phyloP scores from a whole-genome alignment of 2,888 invertebrate species.

The Deilephila elpenor region DNA sequence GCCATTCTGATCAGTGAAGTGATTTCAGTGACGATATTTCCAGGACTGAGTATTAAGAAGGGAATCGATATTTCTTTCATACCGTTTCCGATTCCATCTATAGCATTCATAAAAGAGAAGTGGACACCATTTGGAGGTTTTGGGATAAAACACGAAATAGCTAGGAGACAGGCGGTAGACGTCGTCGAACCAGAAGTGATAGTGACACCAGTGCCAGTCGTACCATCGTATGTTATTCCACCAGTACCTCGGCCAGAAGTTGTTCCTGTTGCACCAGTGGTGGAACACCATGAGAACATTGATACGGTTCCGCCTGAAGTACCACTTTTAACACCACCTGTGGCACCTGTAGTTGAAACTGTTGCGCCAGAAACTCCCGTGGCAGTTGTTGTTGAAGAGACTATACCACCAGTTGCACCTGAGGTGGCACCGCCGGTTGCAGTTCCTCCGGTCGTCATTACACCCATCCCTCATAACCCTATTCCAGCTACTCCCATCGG shows the following conservation, averaged over 20 bases:
- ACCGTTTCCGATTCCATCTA: conserved; percentile 53
- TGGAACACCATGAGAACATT: conserved; percentile 31
- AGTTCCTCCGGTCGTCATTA: neutral
- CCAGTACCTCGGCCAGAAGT: conserved; percentile 13
- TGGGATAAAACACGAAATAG: conserved; percentile 41
- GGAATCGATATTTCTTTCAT: conserved; percentile 59
- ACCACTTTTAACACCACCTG: conserved; percentile 27
- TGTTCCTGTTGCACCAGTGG: conserved; percentile 32
- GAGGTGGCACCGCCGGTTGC: neutral
- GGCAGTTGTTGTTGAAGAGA: neutral
- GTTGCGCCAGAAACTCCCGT: conserved; percentile 31
- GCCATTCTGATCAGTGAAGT: conserved; percentile 35
- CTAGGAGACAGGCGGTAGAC: conserved; percentile 22
- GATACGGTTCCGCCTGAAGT: conserved; percentile 22
- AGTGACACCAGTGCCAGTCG: conserved; percentile 22
- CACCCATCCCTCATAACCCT: conserved; percentile 3
- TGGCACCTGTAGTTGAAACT: conserved; percentile 33
- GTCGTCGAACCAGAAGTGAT: conserved; percentile 31
- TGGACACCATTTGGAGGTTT: conserved; percentile 62
- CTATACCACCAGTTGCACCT: neutral
- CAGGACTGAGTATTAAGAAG: conserved; percentile 48
- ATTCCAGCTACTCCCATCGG: conserved; percentile 10
- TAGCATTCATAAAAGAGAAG: conserved; percentile 60
- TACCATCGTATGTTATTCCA: conserved; percentile 25
- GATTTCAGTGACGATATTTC: conserved; percentile 47